Base-by-base conservation (phyloP, 1,140 invertebrate species). In the Halictus rubicundus region DNA sequence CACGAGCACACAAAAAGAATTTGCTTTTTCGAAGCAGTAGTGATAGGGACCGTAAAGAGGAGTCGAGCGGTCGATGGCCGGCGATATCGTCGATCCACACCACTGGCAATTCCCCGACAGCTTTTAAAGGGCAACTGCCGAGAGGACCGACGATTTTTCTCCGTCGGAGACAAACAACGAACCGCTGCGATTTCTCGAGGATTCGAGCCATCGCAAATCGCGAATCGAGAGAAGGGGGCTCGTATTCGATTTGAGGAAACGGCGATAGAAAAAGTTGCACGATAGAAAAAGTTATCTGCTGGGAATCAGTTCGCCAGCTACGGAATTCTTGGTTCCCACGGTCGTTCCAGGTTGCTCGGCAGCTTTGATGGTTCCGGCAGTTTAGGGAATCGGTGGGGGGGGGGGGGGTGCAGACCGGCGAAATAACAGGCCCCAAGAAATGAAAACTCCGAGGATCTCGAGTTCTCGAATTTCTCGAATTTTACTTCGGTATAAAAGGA, bases 171-270 rank as follows among this genome's bases (percentile, higher is more conserved):
- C 72, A 54, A 68, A 7, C 63, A 68, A 6, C 5, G n/a, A 59
- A 3, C 57, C 1, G n/a, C n/a, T 19, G 59, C 46, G 64, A 54
- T 66, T 42, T 59, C 37, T 25, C 21, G 19, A 32, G 27, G 23
- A 59, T 59, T 57, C 73, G 66, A n/a, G 64, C 54, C 57, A n/a
- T 14, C 46, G 46, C 46, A 52, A 74, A 65, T 65, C 65, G 60
- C 32, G 32, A 32, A 32, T 32, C 32, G 25, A 16, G 27, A 0
- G 60, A 72, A n/a, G n/a, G 42, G 27, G 64, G 39, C 14, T 10
- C 19, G 19, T 27, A 9, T n/a, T 70, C 49, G 68, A 70, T 37
- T 39, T 32, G 32, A 32, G 16, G 9, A 42, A 12, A 32, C 42
- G n/a, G 5, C 63, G 49, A 21, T 63, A 25, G 27, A 32, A 37